A percentile compares a stretch with the other conserved stretches of the same genome.
These are phyloP conservation scores for Paramisgurnus dabryanus DNA, from an alignment of 2,113 vertebrate species.

Conservation along the genomic window DNA sequence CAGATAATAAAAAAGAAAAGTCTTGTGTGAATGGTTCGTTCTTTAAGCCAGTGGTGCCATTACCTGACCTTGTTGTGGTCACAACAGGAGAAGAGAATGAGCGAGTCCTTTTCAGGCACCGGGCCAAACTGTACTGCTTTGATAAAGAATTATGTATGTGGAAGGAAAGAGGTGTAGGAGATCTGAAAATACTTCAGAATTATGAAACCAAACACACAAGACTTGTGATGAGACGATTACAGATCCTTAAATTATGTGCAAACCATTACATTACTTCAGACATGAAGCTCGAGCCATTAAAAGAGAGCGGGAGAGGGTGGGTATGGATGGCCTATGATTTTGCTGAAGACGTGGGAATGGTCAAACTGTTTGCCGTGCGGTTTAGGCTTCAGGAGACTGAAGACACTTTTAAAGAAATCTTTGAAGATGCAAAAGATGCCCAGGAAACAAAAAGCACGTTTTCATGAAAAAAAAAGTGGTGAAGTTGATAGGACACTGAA, in stretches of 20 bases:
- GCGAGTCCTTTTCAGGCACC: not conserved
- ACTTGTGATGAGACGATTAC: conserved; percentile 3
- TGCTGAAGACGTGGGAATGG: not conserved
- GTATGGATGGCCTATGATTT: not conserved
- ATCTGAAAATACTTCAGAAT: not conserved
- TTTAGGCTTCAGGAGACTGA: not conserved
- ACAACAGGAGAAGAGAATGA: not conserved
- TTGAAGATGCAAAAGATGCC: not conserved
- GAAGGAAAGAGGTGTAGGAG: not conserved
- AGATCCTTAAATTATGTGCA: not conserved
- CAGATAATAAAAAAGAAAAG: no score
- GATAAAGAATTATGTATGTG: not conserved
- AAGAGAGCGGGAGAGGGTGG: not conserved
- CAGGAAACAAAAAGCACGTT: no score
- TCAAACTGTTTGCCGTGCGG: not conserved
- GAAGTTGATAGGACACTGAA: no score
- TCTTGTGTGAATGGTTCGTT: no score
- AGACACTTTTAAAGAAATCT: not conserved
- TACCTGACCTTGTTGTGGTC: not conserved
- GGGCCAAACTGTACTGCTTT: not conserved
- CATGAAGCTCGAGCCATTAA: not conserved
- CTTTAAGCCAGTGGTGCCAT: not conserved
- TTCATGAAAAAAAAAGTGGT: no score
- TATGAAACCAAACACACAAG: not conserved
- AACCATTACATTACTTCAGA: not conserved